Evolutionary conservation across 1,140 invertebrate genomes (phyloP).

Genomic region (Planococcus citri): DNA sequence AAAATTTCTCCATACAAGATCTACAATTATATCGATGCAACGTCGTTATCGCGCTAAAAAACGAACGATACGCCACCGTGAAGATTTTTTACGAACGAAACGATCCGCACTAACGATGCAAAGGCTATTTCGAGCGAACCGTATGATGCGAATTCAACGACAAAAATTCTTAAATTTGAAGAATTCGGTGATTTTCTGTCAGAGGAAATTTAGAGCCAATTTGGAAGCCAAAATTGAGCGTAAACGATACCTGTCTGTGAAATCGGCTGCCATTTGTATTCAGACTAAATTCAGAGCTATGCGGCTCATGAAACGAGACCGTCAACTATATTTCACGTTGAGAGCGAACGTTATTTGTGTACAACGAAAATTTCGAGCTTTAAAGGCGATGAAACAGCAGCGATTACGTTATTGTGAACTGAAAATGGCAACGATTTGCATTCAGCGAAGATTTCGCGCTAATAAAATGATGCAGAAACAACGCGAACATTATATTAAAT

Average conservation of each 20-base stretch:
- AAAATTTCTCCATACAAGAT: slow-evolving; percentile 30
- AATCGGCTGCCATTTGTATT: slow-evolving; percentile 40
- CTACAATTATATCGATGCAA: slow-evolving; percentile 43
- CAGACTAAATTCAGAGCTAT: slow-evolving; percentile 39
- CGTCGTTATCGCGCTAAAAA: slow-evolving; percentile 36
- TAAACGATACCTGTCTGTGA: slow-evolving; percentile 25
- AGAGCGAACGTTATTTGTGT: slow-evolving; percentile 35
- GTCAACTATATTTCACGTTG: slow-evolving; percentile 31
- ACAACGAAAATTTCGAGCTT: slow-evolving; percentile 19
- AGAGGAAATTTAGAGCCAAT: slow-evolving; percentile 30
- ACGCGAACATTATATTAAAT: slow-evolving; percentile 28
- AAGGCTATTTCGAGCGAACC: slow-evolving; percentile 34
- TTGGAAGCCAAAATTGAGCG: slow-evolving; percentile 31
- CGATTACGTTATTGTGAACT: background rate
- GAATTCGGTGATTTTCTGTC: slow-evolving; percentile 13
- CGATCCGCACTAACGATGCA: slow-evolving; percentile 32
- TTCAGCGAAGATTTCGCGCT: slow-evolving; percentile 44
- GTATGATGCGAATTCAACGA: slow-evolving; percentile 21
- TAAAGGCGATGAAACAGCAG: slow-evolving; percentile 21
- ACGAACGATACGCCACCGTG: background rate
- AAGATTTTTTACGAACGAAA: slow-evolving; percentile 27
- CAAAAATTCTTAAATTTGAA: slow-evolving; percentile 25
- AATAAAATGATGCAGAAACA: slow-evolving; percentile 35
- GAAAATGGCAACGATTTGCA: slow-evolving; percentile 23
- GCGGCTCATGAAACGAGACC: slow-evolving; percentile 23